Conservation (phyloP, 1,140 invertebrate genomes). For the Propsilocerus akamusi region DNA sequence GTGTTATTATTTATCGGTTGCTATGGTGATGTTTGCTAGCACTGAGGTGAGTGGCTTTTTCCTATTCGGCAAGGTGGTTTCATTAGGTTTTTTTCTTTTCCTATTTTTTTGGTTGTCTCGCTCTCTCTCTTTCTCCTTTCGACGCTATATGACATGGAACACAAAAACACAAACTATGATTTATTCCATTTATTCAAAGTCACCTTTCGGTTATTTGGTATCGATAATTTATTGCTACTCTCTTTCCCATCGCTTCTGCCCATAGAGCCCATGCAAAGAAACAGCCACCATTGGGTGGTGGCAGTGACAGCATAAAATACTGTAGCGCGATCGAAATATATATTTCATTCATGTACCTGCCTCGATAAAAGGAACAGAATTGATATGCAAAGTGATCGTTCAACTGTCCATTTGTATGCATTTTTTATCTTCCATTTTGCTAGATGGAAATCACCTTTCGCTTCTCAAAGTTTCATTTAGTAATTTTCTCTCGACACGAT, state of each 20-base stretch:
- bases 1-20: slow-evolving; percentile 3
- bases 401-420: background rate
- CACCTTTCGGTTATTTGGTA: background rate
- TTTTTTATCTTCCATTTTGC: background rate
- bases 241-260: background rate
- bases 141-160: too few species aligned
- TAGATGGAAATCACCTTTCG: too few species aligned
- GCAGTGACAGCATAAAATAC: too few species aligned
- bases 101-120: too few species aligned
- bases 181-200: slow-evolving; percentile 2
- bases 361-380: background rate
- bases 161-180: background rate
- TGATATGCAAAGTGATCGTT: background rate
- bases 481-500: background rate
- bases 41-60: too few species aligned
- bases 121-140: too few species aligned
- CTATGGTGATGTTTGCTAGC: slow-evolving; percentile 1
- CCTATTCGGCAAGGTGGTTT: too few species aligned
- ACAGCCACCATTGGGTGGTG: too few species aligned
- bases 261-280: too few species aligned
- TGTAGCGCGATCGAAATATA: too few species aligned
- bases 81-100: too few species aligned
- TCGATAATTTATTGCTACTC: background rate
- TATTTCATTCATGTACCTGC: background rate
- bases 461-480: too few species aligned